Evolutionary conservation across 2,888 invertebrate species (phyloP).

Genomic region (Coenonympha arcania): DNA sequence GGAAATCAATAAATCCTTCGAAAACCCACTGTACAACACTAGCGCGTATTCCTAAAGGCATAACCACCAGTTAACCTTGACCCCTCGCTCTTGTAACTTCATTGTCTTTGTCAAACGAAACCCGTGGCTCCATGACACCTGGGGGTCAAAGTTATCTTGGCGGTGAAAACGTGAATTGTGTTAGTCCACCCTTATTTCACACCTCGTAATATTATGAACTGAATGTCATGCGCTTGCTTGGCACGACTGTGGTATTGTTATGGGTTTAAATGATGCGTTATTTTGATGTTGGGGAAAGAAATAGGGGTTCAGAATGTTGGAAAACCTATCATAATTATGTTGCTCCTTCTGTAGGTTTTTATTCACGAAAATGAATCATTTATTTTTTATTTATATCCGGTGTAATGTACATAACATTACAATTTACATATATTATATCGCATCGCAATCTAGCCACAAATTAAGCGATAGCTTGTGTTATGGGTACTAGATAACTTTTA

Average conservation of each 20-base stretch:
- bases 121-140: background rate
- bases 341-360: too few relatives aligned
- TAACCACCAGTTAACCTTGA: constrained; percentile 12
- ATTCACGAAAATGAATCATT: too few relatives aligned
- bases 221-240: constrained; percentile 15
- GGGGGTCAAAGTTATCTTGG: constrained; percentile 2
- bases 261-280: constrained; percentile 13
- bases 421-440: too few relatives aligned
- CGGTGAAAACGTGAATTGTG: constrained; percentile 4
- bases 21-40: background rate
- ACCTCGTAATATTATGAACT: constrained; percentile 15
- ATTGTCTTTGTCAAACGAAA: constrained; percentile 17
- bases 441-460: too few relatives aligned
- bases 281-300: background rate
- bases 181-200: constrained; percentile 13
- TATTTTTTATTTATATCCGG: too few relatives aligned
- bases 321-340: too few relatives aligned
- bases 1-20: too few relatives aligned
- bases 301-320: too few relatives aligned
- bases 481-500: too few relatives aligned
- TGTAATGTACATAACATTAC: too few relatives aligned
- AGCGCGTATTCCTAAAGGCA: constrained; percentile 14
- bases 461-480: too few relatives aligned
- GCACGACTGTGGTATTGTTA: constrained; percentile 13
- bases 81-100: constrained; percentile 13